phyloP scores from a whole-genome alignment of 1,140 invertebrate species.

The Drosophila elegans region DNA sequence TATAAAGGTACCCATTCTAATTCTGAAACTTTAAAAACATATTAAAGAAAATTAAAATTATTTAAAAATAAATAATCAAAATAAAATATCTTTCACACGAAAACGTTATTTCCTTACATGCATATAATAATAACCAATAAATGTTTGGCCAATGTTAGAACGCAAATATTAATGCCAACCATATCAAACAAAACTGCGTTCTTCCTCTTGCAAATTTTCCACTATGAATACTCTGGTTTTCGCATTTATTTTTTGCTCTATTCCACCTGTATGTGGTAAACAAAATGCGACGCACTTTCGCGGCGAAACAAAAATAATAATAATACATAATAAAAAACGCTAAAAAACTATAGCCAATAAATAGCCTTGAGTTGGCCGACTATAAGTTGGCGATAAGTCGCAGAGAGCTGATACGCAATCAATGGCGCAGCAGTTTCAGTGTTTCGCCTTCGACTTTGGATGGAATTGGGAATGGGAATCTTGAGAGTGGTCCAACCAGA shows the following conservation, averaged over 20 bases:
- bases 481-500: constrained; percentile 25
- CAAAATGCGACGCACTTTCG: constrained; percentile 68
- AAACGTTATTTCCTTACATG: too few species aligned
- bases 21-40: too few species aligned
- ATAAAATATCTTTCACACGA: too few species aligned
- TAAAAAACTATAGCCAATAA: constrained; percentile 45
- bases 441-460: constrained; percentile 18
- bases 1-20: too few species aligned
- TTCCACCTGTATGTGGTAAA: constrained; percentile 43
- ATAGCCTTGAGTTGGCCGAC: constrained; percentile 59
- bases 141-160: constrained; percentile 33
- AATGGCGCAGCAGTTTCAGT: constrained; percentile 44
- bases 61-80: neutral
- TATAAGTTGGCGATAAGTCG: constrained; percentile 63
- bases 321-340: constrained; percentile 36
- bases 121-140: neutral
- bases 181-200: constrained; percentile 27
- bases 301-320: constrained; percentile 31
- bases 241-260: constrained; percentile 20
- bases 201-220: constrained; percentile 45
- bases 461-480: neutral
- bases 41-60: neutral
- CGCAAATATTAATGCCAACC: constrained; percentile 40
- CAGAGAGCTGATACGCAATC: constrained; percentile 59
- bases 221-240: constrained; percentile 31